Base-by-base conservation (phyloP, 2,888 invertebrate species). In the Drosophila picticornis region DNA sequence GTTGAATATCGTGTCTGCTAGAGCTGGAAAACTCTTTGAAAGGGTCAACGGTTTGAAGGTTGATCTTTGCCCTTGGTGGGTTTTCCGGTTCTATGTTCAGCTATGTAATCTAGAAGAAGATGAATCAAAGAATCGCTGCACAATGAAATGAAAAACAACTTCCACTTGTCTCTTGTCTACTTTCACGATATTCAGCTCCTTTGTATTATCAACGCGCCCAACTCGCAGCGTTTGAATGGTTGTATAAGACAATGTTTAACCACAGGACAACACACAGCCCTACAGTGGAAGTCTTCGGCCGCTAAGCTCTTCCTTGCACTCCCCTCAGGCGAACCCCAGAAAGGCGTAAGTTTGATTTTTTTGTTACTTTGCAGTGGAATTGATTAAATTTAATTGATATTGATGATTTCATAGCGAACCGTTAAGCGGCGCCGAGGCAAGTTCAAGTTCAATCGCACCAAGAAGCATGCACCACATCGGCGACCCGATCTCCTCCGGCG, bases 371-470 rank as follows among this genome's bases (percentile, higher is more conserved):
- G 4, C 4, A 19, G 32, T 32, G 4, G 13, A 27, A 25, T 59
- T 50, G 19, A 48, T 48, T 2, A 25, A 11, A 25, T 29, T 11
- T 61, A 25, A 46, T 16, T 31, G 19, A 2, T 4, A 0, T 25
- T 3, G 2, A 22, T 22, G 22, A 36, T 46, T 61, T 53, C 31
- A 36, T 57, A 93, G 93, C 84, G 93, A 93, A 88, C 80, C 71
- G 80, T 88, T 77, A 93, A 93, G 85, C 93, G 93, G 81, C 93
- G 91, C 65, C 91, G 93, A 92, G 91, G 91, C 77, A 93, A 93
- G 94, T 95, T 96, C 94, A 96, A 96, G 94, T 97, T 97, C 95
- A 96, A 97, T 94, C 95, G 97, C 95, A 96, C 96, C 95, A 97
- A 97, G 94, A 95, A 96, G 94, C 97, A 97, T 94, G 96, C 96